These are phyloP conservation scores for Muschampia plurimacula DNA, from an alignment of 2,888 invertebrate species.

Conservation along the genomic window DNA sequence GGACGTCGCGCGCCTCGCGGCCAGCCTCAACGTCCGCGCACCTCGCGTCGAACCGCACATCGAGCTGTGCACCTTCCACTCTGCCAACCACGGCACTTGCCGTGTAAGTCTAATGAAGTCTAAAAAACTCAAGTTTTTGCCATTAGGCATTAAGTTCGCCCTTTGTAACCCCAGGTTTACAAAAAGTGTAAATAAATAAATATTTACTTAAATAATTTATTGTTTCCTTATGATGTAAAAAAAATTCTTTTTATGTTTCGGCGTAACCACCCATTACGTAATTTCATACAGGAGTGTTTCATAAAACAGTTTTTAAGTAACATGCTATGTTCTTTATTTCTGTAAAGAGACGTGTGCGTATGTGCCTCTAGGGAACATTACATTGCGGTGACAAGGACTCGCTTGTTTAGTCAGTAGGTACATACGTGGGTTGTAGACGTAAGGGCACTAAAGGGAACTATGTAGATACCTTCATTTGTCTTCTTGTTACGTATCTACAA, in stretches of 20 bases:
- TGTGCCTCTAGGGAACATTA: conserved; percentile 5
- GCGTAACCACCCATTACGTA: too few relatives aligned
- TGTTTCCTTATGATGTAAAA: too few relatives aligned
- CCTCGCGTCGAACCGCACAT: conserved; percentile 60
- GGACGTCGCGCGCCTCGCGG: conserved; percentile 43
- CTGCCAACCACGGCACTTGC: conserved; percentile 59
- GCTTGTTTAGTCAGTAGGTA: background rate
- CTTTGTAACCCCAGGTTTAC: too few relatives aligned
- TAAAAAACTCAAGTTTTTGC: too few relatives aligned
- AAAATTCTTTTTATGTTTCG: too few relatives aligned
- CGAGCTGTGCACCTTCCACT: conserved; percentile 64
- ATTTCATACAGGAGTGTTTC: too few relatives aligned
- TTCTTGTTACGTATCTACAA: background rate
- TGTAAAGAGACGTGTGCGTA: background rate
- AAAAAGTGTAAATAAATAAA: too few relatives aligned
- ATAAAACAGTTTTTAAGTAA: background rate
- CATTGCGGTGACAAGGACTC: background rate
- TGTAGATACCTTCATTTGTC: background rate
- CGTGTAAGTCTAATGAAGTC: conserved; percentile 54
- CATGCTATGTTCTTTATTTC: background rate
- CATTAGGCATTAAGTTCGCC: too few relatives aligned
- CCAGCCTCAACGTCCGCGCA: conserved; percentile 50
- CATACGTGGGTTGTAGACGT: background rate
- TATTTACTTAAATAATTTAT: too few relatives aligned
- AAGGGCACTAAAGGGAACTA: background rate